Evolutionary conservation across 1,140 invertebrate species (phyloP), one percentile per base, ranked within the genome.

Genomic region (Chelonus insularis): DNA sequence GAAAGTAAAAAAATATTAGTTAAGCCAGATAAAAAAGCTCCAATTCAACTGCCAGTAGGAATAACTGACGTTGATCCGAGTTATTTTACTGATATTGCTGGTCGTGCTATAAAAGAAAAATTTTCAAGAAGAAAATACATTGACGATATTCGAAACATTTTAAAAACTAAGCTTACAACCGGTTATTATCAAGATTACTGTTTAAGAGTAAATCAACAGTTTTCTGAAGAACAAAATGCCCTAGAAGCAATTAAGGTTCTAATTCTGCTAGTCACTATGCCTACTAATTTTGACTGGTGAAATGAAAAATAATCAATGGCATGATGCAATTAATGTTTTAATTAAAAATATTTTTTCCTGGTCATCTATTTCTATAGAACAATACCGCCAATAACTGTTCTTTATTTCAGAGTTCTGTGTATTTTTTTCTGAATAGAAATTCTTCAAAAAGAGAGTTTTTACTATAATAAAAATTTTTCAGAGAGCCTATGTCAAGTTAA

Each of bases 171-270:
- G 62, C 77, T 88, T 7, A 58, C 86, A 4, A 78, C 80, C 16
- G 86, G 85, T 0, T 86, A 85, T 62, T 65, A 85, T 50, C 76
- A 78, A 47, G 86, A 89, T 61, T 84, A 87, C 65, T 84, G 86
- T 55, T 77, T 86, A 12, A 77, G 82, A 11, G 86, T 88, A 2
- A 83, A 86, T 34, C 83, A 84, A 66, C 84, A 87, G 64, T 83
- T 88, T 20, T 75, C 80, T 48, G 73, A 83, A n/a, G 87, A 89
- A 69, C 79, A 80, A 56, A 76, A 75, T 18, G 78, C 80, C 57
- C 83, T 86, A 45, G 74, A 84, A 34, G 73, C 78, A n/a, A 81
- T 86, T 1, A 83, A 83, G 57, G 81, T 83, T n/a, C 64, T 76
- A n/a, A 14, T 43, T 51, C 1, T 32, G 12, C 29, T 23, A 23